Conservation (phyloP, 2,888 invertebrate species). For the Drosophila paracracens region DNA sequence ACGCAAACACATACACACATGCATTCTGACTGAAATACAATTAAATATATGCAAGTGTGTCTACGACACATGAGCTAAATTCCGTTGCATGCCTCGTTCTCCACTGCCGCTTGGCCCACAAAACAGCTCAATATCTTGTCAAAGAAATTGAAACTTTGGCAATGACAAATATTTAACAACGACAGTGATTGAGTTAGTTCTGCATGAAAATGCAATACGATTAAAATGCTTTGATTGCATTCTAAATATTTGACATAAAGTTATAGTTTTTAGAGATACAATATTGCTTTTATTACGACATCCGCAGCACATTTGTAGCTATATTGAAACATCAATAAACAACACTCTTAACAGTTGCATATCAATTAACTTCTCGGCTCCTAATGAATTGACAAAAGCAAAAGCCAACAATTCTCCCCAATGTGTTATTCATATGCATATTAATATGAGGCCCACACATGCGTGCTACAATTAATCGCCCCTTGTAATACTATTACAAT, state of each 20-base stretch:
- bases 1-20: conserved; percentile 4
- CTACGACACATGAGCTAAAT: conserved; percentile 12
- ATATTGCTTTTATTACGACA: neutral
- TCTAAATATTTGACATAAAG: neutral
- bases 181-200: neutral
- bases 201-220: neutral
- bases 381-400: neutral
- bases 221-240: neutral
- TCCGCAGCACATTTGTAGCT: neutral
- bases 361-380: conserved; percentile 4
- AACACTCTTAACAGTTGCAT: neutral
- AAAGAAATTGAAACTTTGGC: neutral
- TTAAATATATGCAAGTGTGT: conserved; percentile 28
- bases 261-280: neutral
- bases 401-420: neutral
- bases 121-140: neutral
- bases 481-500: conserved; percentile 21
- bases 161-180: neutral
- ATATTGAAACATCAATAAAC: neutral
- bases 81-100: conserved; percentile 5
- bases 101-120: neutral
- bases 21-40: conserved; percentile 15
- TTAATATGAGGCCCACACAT: neutral
- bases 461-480: conserved; percentile 12
- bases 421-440: neutral